These are phyloP conservation scores for Anarhynchus alexandrinus DNA, from an alignment of 2,113 vertebrate genomes.

Conservation along the genomic window DNA sequence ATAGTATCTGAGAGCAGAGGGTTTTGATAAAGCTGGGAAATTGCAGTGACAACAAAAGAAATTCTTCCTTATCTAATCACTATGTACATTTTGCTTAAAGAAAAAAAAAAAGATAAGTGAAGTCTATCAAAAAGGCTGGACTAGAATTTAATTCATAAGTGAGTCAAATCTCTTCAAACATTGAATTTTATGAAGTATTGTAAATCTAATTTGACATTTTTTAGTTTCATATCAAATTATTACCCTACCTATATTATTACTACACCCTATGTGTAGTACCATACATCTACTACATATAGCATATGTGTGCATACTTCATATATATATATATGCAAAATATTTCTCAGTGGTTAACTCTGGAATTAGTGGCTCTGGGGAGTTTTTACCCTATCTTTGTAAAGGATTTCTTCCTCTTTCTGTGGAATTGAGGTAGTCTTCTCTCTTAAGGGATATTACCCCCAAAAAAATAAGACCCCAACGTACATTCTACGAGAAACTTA, in stretches of 20 bases:
- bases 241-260: background rate
- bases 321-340: background rate
- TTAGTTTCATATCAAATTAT: background rate
- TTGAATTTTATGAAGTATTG: background rate
- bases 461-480: background rate
- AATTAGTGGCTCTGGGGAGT: background rate
- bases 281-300: background rate
- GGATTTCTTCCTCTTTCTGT: background rate
- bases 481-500: background rate
- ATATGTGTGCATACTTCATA: background rate
- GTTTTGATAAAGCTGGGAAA: background rate
- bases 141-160: background rate
- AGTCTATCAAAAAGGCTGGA: background rate
- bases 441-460: background rate
- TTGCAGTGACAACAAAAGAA: background rate
- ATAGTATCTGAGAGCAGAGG: background rate
- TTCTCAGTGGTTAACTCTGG: background rate
- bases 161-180: background rate
- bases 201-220: background rate
- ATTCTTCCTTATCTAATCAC: background rate
- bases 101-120: background rate
- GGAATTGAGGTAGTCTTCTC: background rate
- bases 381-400: background rate
- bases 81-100: background rate
- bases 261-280: background rate